These are phyloP conservation scores for Pocillopora meandrina DNA, from an alignment of 92 coral and sea anemone species.

Conservation along the genomic window DNA sequence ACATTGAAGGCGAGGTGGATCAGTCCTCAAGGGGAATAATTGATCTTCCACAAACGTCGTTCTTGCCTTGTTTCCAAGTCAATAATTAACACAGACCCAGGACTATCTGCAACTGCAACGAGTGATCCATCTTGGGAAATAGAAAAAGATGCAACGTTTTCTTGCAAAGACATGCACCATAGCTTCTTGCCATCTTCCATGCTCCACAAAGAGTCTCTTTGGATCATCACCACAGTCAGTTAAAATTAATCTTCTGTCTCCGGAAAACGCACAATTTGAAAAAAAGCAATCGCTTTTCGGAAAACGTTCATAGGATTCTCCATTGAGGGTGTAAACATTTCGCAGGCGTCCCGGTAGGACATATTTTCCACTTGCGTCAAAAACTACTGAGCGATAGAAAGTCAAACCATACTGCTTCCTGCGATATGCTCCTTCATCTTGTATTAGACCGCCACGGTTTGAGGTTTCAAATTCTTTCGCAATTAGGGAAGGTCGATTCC, in stretches of 20 bases:
- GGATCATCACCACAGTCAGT: neutral
- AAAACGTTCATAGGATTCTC: neutral
- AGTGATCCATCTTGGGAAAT: neutral
- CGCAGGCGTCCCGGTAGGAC: slow-evolving; percentile 9
- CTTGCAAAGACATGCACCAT: neutral
- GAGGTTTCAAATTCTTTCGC: neutral
- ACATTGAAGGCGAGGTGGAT: neutral
- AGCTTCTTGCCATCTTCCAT: neutral
- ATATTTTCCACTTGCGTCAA: neutral
- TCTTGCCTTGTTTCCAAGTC: neutral
- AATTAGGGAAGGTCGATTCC: neutral
- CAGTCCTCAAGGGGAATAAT: neutral
- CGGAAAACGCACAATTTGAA: neutral
- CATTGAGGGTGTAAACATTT: neutral
- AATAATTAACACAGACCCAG: neutral
- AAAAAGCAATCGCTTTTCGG: slow-evolving; percentile 1
- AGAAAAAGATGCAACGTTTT: neutral
- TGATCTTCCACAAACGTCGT: too few species aligned
- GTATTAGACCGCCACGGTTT: too few species aligned
- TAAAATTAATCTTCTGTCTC: neutral
- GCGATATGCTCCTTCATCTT: slow-evolving; percentile 1
- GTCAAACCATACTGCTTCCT: neutral
- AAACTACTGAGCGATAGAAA: neutral
- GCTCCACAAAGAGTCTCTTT: neutral
- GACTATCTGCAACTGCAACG: neutral